Evolutionary conservation across 2,888 invertebrate species (phyloP).

Genomic region (Caenorhabditis zanzibari): DNA sequence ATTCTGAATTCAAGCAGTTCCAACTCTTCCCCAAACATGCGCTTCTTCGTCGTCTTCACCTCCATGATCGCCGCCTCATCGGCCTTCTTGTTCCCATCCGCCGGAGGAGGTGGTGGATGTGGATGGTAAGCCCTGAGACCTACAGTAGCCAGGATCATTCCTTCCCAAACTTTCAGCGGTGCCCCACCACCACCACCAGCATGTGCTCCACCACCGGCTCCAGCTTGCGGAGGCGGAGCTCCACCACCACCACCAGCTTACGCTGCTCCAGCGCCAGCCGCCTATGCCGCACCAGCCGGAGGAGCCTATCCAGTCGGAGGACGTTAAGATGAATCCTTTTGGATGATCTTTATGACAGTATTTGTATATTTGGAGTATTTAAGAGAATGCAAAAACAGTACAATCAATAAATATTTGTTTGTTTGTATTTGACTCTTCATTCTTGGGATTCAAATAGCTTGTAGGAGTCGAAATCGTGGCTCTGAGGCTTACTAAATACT

Average conservation of each 20-base stretch:
- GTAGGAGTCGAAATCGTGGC: too few relatives aligned
- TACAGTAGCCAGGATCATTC: neutral
- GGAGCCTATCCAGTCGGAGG: conserved; percentile 62
- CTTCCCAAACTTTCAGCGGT: conserved; percentile 36
- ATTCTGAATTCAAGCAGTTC: conserved; percentile 38
- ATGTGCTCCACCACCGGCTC: conserved; percentile 58
- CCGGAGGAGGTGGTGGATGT: conserved; percentile 66
- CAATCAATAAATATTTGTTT: conserved; percentile 20
- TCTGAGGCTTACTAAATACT: too few relatives aligned
- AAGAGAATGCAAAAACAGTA: neutral
- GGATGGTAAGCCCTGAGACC: conserved; percentile 53
- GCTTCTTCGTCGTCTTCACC: conserved; percentile 64
- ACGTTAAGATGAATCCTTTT: conserved; percentile 43
- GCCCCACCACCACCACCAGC: conserved; percentile 70
- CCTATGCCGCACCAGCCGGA: conserved; percentile 58
- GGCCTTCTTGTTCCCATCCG: conserved; percentile 66
- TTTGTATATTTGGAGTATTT: conserved; percentile 43
- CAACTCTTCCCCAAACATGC: conserved; percentile 39
- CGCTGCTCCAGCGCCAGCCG: conserved; percentile 48
- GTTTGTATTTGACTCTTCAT: neutral
- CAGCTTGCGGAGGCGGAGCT: conserved; percentile 63
- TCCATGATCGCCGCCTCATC: conserved; percentile 61
- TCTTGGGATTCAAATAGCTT: neutral
- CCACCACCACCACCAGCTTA: conserved; percentile 63
- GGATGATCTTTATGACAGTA: conserved; percentile 3